phyloP scores from a whole-genome alignment of 2,113 vertebrate species.

The Stomatorhinus ivindoensis region DNA sequence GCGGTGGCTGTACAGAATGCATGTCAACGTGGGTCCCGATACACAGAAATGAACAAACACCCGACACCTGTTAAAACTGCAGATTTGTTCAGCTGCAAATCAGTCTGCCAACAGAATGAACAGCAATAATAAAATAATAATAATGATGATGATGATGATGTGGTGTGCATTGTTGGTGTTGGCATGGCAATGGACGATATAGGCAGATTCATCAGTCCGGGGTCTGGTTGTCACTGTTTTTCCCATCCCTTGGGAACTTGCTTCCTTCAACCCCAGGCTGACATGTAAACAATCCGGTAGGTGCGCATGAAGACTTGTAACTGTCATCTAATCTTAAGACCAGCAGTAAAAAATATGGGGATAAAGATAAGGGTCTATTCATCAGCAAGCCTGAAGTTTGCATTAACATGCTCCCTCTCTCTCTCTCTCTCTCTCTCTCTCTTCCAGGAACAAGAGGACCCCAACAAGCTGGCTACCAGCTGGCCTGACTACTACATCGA shows the following conservation, averaged over 20 bases:
- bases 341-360: background rate
- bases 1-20: background rate
- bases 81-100: background rate
- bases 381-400: background rate
- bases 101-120: background rate
- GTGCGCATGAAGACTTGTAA: background rate
- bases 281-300: background rate
- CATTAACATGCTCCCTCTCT: background rate
- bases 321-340: background rate
- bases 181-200: background rate
- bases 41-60: background rate
- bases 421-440: slow-evolving; percentile 11
- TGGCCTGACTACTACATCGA: slow-evolving; percentile 99
- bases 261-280: background rate
- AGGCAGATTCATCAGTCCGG: background rate
- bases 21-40: background rate
- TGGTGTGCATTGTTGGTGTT: background rate
- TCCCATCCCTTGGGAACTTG: background rate
- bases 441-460: slow-evolving; percentile 90
- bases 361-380: background rate
- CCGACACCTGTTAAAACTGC: background rate
- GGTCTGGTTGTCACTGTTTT: background rate
- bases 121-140: background rate
- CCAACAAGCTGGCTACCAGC: slow-evolving; percentile 94
- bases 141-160: background rate